phyloP scores from a whole-genome alignment of 2,113 vertebrate genomes.

The Oreochromis tanganicae region DNA sequence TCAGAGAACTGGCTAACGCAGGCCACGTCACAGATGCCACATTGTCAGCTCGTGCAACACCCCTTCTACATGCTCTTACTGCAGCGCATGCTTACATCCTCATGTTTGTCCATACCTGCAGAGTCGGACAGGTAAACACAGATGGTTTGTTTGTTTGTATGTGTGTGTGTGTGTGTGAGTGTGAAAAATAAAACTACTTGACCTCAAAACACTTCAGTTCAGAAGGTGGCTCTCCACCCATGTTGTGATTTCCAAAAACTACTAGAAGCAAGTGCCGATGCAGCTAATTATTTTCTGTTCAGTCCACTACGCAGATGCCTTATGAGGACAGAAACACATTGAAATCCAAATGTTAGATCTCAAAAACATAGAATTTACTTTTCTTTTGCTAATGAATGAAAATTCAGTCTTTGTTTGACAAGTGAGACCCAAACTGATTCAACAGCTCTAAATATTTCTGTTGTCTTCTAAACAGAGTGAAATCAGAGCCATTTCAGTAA shows the following conservation, averaged over 20 bases:
- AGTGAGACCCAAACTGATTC: neutral
- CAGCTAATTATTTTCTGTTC: neutral
- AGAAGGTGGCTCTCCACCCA: neutral
- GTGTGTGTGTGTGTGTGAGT: neutral
- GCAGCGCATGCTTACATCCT: slow-evolving; percentile 97
- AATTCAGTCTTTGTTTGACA: neutral
- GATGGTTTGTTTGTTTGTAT: no score
- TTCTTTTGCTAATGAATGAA: neutral
- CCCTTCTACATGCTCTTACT: slow-evolving; percentile 87
- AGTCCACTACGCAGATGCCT: neutral
- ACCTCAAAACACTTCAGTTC: neutral
- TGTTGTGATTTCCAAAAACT: neutral
- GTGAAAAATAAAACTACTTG: neutral
- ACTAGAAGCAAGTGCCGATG: neutral
- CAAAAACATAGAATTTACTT: neutral
- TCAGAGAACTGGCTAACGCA: slow-evolving; percentile 86
- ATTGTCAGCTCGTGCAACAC: slow-evolving; percentile 89
- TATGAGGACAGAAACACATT: neutral
- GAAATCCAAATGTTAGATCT: neutral
- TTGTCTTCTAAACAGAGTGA: slow-evolving; percentile 76
- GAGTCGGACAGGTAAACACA: slow-evolving; percentile 86
- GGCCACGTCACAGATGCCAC: slow-evolving; percentile 88
- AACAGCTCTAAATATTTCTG: neutral
- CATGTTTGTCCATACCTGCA: slow-evolving; percentile 95
- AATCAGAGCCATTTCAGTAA: slow-evolving; percentile 92